These are phyloP conservation scores for Myiagra hebetior DNA, from an alignment of 2,113 vertebrate genomes.

Conservation along the genomic window DNA sequence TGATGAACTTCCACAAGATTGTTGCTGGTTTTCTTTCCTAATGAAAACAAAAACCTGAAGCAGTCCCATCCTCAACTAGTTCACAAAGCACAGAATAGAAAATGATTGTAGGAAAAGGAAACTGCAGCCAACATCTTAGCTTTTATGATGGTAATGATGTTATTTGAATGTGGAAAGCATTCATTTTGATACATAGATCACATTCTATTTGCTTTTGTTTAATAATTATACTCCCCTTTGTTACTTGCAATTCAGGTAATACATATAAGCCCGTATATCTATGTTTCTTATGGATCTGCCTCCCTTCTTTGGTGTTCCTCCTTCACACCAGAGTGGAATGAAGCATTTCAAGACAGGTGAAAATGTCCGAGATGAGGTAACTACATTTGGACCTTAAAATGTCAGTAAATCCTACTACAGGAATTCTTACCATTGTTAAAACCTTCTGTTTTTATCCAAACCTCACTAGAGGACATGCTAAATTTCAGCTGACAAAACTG, in stretches of 20 bases:
- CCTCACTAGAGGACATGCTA: constrained; percentile 10
- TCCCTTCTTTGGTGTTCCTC: background rate
- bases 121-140: background rate
- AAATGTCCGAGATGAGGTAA: constrained; percentile 3
- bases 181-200: background rate
- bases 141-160: background rate
- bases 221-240: background rate
- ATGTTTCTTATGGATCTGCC: background rate
- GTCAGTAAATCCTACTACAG: constrained; percentile 40
- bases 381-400: constrained; percentile 48
- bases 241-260: background rate
- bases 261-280: background rate
- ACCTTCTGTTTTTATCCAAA: constrained; percentile 55
- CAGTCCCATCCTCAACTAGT: background rate
- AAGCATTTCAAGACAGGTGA: constrained; percentile 14
- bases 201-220: background rate
- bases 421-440: constrained; percentile 38
- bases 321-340: background rate
- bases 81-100: background rate
- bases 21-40: background rate
- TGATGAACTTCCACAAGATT: background rate
- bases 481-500: constrained; percentile 46
- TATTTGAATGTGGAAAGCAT: background rate
- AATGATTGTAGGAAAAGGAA: background rate
- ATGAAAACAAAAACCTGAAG: background rate